Conservation (phyloP, 2,888 invertebrate species). For the Stenchaetothrips biformis region DNA sequence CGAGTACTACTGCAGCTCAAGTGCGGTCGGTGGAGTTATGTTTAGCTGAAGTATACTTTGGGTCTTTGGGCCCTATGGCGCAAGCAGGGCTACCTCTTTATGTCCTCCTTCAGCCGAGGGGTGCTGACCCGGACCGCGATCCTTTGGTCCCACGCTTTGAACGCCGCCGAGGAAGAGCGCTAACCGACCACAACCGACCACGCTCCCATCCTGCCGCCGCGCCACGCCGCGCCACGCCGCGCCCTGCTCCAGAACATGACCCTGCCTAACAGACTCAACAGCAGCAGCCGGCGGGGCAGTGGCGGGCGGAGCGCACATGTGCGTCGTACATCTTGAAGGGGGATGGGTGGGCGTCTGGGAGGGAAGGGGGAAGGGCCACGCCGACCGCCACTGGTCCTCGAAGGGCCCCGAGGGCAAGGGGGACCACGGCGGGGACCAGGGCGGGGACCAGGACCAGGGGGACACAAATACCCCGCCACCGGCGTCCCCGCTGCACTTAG, state of each 20-base stretch:
- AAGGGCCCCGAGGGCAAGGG: background rate
- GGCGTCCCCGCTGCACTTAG: too few relatives aligned
- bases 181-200: too few relatives aligned
- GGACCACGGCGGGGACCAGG: background rate
- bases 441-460: background rate
- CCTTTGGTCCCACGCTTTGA: too few relatives aligned
- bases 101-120: background rate
- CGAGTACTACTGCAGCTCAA: too few relatives aligned
- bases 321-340: background rate
- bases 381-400: too few relatives aligned
- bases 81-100: background rate
- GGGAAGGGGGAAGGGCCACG: background rate
- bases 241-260: constrained; percentile 8
- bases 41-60: too few relatives aligned
- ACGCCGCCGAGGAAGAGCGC: too few relatives aligned
- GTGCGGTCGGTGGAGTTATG: too few relatives aligned
- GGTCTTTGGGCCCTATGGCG: too few relatives aligned
- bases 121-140: too few relatives aligned
- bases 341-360: constrained; percentile 2
- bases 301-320: background rate
- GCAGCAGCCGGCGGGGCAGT: background rate
- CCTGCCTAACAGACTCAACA: background rate
- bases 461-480: background rate
- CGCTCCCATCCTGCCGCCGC: too few relatives aligned
- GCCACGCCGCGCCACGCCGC: background rate